These are phyloP conservation scores for Cyclina sinensis DNA, from an alignment of 1,140 invertebrate genomes.

Conservation along the genomic window DNA sequence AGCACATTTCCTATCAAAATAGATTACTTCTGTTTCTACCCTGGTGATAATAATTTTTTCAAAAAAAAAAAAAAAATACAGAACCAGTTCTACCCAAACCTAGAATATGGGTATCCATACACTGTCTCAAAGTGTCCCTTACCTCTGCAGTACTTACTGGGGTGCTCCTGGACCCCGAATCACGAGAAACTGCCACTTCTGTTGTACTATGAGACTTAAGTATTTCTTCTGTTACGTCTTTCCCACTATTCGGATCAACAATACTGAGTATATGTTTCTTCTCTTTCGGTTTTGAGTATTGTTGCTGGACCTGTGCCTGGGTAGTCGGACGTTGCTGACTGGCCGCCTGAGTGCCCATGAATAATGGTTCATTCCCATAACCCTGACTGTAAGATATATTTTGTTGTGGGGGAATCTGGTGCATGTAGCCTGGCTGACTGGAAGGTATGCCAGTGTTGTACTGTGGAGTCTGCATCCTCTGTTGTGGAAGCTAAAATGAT, in stretches of 20 bases:
- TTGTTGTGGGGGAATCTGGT: conserved; percentile 19
- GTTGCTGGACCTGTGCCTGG: conserved; percentile 8
- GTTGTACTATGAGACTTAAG: conserved; percentile 48
- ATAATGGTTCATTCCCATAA: conserved; percentile 58
- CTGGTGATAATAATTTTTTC: too few species aligned
- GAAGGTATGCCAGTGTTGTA: conserved; percentile 49
- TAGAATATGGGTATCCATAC: too few species aligned
- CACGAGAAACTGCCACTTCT: conserved; percentile 44
- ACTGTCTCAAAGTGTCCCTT: too few species aligned
- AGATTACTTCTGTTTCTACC: too few species aligned
- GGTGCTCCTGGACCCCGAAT: conserved; percentile 69
- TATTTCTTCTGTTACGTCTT: conserved; percentile 77
- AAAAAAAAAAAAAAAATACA: too few species aligned
- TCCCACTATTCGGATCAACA: conserved; percentile 77
- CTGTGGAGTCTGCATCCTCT: conserved; percentile 61
- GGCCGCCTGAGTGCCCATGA: background rate
- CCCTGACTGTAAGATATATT: conserved; percentile 1
- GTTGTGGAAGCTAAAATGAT: conserved; percentile 59
- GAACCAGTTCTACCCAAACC: too few species aligned
- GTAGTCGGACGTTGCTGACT: conserved; percentile 63
- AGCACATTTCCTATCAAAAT: too few species aligned
- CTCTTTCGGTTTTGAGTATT: conserved; percentile 24
- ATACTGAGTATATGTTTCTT: conserved; percentile 75
- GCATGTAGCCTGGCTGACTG: conserved; percentile 9
- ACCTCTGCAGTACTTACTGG: conserved; percentile 59